These are phyloP conservation scores for Watsonalla binaria DNA, from an alignment of 2,888 invertebrate species.

Conservation along the genomic window DNA sequence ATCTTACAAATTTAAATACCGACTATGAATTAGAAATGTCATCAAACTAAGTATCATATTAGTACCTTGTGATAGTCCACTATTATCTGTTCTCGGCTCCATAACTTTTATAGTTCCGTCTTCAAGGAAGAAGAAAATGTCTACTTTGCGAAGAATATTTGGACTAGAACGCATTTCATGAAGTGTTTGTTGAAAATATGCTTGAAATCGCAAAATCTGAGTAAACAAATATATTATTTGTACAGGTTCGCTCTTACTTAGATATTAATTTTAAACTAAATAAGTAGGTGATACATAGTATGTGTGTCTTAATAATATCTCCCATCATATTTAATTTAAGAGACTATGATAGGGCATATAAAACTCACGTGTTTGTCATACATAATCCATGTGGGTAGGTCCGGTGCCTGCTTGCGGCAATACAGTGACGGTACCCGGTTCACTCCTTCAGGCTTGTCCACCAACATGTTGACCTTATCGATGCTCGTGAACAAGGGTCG, in stretches of 20 bases:
- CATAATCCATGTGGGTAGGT: conserved; percentile 90
- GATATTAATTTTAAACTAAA: no score
- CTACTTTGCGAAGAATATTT: conserved; percentile 86
- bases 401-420: conserved; percentile 85
- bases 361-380: conserved; percentile 89
- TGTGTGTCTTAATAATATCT: no score
- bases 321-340: neutral
- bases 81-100: conserved; percentile 90
- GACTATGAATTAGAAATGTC: no score
- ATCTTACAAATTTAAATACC: no score
- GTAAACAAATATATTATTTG: conserved; percentile 11
- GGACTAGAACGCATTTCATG: conserved; percentile 84
- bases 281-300: no score
- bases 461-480: conserved; percentile 63
- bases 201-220: conserved; percentile 87
- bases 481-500: conserved; percentile 62
- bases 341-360: neutral
- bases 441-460: conserved; percentile 54
- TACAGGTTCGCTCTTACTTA: neutral
- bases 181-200: conserved; percentile 88
- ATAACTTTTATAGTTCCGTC: conserved; percentile 94
- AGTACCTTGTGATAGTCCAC: conserved; percentile 90
- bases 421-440: conserved; percentile 82
- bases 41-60: no score
- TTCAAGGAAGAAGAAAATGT: conserved; percentile 92